phyloP scores from a whole-genome alignment of 2,888 invertebrate species.

The Nemapogon koenigi region DNA sequence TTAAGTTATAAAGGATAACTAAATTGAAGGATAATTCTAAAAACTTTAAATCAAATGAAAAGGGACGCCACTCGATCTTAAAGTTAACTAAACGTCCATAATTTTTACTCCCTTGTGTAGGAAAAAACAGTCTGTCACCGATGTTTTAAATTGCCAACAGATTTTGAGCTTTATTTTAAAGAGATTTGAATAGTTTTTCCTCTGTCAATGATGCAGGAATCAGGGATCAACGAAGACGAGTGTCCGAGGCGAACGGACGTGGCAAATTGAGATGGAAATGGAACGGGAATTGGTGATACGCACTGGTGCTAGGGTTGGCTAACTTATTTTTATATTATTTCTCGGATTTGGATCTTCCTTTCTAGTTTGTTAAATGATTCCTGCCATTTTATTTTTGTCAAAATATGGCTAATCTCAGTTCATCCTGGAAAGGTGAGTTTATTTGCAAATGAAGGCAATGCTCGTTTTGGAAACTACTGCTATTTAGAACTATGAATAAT shows the following conservation, averaged over 20 bases:
- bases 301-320: conserved; percentile 8
- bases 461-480: no score
- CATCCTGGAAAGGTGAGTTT: no score
- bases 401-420: no score
- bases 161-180: not conserved
- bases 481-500: no score
- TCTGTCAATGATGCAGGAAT: not conserved
- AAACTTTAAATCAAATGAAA: no score
- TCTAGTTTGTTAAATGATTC: no score
- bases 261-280: conserved; percentile 15
- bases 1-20: no score
- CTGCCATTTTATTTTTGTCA: not conserved
- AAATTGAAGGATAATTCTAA: no score
- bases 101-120: conserved; percentile 3
- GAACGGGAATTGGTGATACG: conserved; percentile 11
- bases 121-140: conserved; percentile 6
- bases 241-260: conserved; percentile 11
- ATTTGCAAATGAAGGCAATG: no score
- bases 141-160: not conserved
- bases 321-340: not conserved
- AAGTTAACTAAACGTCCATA: conserved; percentile 7
- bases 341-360: no score
- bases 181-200: not conserved
- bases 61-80: conserved; percentile 5
- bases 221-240: conserved; percentile 8